These are phyloP conservation scores for Coracias cyanogaster DNA, from an alignment of 2,797 vertebrate genomes.

Conservation along the genomic window DNA sequence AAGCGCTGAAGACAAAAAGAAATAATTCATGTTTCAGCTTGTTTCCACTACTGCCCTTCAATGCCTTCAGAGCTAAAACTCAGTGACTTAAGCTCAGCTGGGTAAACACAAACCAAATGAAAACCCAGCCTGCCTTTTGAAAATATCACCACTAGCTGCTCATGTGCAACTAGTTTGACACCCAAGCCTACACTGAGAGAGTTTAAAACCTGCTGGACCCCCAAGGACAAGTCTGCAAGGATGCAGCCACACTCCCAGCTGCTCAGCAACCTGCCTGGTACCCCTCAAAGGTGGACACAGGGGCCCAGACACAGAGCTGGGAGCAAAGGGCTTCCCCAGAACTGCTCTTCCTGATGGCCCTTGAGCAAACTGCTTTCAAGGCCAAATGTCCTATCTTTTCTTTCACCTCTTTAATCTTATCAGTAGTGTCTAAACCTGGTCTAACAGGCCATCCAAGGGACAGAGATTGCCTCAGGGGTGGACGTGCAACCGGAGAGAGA, in stretches of 20 bases:
- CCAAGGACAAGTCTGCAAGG: neutral
- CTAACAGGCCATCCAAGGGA: conserved; percentile 64
- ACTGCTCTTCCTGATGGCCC: neutral
- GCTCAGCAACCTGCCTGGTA: neutral
- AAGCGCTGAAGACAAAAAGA: conserved; percentile 11
- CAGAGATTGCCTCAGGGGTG: conserved; percentile 42
- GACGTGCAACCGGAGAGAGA: conserved; percentile 11
- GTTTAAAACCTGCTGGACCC: neutral
- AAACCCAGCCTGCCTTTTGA: neutral
- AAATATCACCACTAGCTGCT: neutral
- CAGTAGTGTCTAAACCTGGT: conserved; percentile 43
- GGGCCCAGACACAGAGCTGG: neutral
- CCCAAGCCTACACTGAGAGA: neutral
- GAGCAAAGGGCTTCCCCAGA: neutral
- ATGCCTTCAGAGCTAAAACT: neutral
- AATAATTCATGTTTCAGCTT: conserved; percentile 23
- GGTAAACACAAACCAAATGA: conserved; percentile 7
- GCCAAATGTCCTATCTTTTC: conserved; percentile 18
- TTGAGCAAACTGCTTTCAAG: neutral
- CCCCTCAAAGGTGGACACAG: rapidly evolving
- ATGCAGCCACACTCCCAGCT: neutral
- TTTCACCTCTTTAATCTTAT: conserved; percentile 68
- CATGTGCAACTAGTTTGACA: neutral
- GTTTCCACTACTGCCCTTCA: neutral
- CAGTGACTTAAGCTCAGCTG: neutral